Base-by-base conservation (phyloP, 2,888 invertebrate species). In the Heliconius sara region DNA sequence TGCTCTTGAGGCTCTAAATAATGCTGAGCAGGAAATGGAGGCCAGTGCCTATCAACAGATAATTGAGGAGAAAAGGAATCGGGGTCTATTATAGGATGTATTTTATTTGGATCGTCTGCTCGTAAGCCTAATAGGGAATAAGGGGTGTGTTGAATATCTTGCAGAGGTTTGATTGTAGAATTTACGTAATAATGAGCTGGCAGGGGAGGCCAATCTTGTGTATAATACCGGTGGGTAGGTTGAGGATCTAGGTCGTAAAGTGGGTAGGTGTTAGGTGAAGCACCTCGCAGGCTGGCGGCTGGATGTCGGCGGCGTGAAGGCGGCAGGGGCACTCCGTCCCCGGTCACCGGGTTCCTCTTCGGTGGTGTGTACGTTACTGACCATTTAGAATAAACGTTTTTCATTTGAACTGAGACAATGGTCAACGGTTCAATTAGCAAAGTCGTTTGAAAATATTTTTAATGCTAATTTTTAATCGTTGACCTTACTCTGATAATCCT, bases 321-420 rank as follows among this genome's bases (percentile, higher is more conserved):
- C 91, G 93, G 94, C 91, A 96, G 89, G 88, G 89, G 89, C 90
- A 96, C 94, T 88, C 96, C 96, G 89, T 96, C 96, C 88, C 96
- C 96, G 87, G 96, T 96, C 93, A 96, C 96, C 86, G 96, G 96
- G 89, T 96, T 96, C 94, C 96, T 96, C 93, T 95, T 94, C 95
- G 96, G 94, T 89, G 93, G 95, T 86, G 89, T 87, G 91, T 91
- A 94, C 85, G 90, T 90, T 85, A 91, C 95, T 95, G 92, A 93
- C 90, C 93, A 93, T 92, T 92, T 91, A 94, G 93, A 94, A 95
- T 87, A 94, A 91, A 90, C 89, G 88, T 88, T 93, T 94, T 92
- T 93, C 91, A 94, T 93, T 91, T 88, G 87, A 87, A 87, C 89
- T 85, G 83, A 77, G 34, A 77, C 47, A 72, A 27, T 77, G 27